phyloP scores from a whole-genome alignment of 2,113 vertebrate genomes.

The Pteropus alecto region DNA sequence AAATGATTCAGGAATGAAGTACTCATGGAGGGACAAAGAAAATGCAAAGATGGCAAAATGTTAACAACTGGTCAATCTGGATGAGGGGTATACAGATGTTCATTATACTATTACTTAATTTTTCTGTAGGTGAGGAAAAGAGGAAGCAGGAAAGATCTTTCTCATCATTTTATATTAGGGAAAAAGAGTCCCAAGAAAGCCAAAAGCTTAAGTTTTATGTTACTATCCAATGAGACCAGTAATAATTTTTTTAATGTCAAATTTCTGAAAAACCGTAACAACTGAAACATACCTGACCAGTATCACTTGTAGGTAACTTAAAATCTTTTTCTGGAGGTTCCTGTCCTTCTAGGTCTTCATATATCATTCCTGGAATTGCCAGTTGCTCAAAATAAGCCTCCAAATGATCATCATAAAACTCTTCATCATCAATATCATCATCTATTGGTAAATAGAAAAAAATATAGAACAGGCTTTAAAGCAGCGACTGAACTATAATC shows the following conservation, averaged over 20 bases:
- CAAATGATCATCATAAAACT: slow-evolving; percentile 91
- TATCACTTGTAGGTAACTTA: slow-evolving; percentile 67
- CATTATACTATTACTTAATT: neutral
- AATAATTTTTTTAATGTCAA: slow-evolving; percentile 12
- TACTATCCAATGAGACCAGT: neutral
- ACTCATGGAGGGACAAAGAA: neutral
- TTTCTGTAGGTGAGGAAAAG: neutral
- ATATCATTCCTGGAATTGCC: slow-evolving; percentile 87
- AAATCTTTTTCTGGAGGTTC: slow-evolving; percentile 81
- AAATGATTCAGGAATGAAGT: slow-evolving; percentile 17
- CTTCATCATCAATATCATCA: slow-evolving; percentile 91
- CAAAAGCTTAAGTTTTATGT: neutral
- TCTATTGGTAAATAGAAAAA: slow-evolving; percentile 78
- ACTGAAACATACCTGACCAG: slow-evolving; percentile 62
- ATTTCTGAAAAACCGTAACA: neutral
- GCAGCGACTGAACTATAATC: neutral
- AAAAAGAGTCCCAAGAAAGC: slow-evolving; percentile 7
- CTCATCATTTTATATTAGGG: neutral
- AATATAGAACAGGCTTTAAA: slow-evolving; percentile 9
- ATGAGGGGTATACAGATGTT: neutral
- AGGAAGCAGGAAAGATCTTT: neutral
- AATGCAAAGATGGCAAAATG: neutral
- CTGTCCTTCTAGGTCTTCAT: slow-evolving; percentile 84
- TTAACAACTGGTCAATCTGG: neutral
- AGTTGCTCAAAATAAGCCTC: slow-evolving; percentile 94